Base-by-base conservation (phyloP, 1,140 invertebrate genomes). In the Papilio dardanus region DNA sequence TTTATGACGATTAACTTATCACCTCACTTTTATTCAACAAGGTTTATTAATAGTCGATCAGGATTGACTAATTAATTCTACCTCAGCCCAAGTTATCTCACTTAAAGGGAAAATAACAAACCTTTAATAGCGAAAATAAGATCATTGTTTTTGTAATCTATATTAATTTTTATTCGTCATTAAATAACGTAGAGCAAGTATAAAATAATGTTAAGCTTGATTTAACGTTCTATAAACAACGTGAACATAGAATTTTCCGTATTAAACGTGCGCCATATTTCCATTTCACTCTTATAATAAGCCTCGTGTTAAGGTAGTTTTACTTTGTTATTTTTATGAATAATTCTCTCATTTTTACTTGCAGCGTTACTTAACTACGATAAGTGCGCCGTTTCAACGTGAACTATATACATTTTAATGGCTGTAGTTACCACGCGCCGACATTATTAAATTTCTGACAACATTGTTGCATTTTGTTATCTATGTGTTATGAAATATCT, bases 361-460 rank as follows among this genome's bases (percentile, higher is more conserved):
- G n/a, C 54, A 62, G 24, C 24, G 10, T 14, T 62, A 62, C 54
- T 28, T 62, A 62, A 30, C 54, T 28, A 28, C 21, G 54, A 62
- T 62, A 62, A 62, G 54, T 62, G 24, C 24, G 54, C 54, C 3
- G 54, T 62, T 62, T 62, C 24, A 62, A 62, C 54, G 54, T 62
- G 54, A 62, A 62, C 54, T 62, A 62, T 62, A 62, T 62, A 2
- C 54, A 62, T 28, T 62, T 30, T 62, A 62, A 62, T 28, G 24
- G 24, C 24, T 14, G 54, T 62, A 62, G 54, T 28, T 54, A 54
- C 10, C 24, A 28, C 54, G 24, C 54, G 54, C 21, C 24, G 54
- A 62, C 12, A 62, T 69, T 8, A 69, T 69, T 69, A 69, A 69
- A 69, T 37, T 40, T 69, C 67, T 69, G 35, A 12, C 67, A 69